phyloP scores from a whole-genome alignment of 1,140 invertebrate genomes.

The Drosophila parvula region DNA sequence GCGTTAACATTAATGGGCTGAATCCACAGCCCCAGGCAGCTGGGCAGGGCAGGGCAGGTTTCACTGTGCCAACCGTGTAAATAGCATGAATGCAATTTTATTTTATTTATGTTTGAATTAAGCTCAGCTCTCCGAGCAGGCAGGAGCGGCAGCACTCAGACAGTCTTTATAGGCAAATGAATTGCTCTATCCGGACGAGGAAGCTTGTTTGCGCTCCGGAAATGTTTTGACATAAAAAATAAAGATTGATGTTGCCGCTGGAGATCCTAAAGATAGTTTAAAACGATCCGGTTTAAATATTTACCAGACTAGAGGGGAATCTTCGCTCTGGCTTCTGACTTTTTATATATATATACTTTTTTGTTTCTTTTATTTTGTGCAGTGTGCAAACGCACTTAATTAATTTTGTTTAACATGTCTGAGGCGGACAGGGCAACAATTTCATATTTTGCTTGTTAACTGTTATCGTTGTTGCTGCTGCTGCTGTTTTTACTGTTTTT shows the following conservation, averaged over 20 bases:
- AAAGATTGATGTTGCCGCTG: constrained; percentile 26
- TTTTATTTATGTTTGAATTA: constrained; percentile 65
- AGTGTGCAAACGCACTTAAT: constrained; percentile 65
- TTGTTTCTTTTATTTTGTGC: constrained; percentile 25
- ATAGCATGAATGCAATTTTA: constrained; percentile 51
- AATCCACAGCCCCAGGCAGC: too few species aligned
- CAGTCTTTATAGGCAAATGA: constrained; percentile 33
- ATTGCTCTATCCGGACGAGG: constrained; percentile 25
- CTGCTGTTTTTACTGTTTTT: constrained; percentile 18
- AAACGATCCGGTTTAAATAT: constrained; percentile 27
- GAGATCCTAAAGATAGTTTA: neutral
- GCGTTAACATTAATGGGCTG: constrained; percentile 50
- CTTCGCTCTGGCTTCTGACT: neutral
- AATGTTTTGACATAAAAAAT: constrained; percentile 32
- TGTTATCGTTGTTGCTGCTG: constrained; percentile 48
- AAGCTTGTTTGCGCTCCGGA: constrained; percentile 11
- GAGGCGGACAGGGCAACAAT: constrained; percentile 55
- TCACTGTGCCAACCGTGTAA: constrained; percentile 35
- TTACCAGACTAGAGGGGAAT: neutral
- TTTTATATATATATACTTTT: neutral
- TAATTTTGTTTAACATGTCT: constrained; percentile 72
- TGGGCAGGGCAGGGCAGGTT: neutral
- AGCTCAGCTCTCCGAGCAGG: constrained; percentile 37
- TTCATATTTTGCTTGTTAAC: constrained; percentile 76
- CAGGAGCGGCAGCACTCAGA: constrained; percentile 33